phyloP scores from a whole-genome alignment of 2,797 vertebrate genomes.

The Sitta carolinensis region DNA sequence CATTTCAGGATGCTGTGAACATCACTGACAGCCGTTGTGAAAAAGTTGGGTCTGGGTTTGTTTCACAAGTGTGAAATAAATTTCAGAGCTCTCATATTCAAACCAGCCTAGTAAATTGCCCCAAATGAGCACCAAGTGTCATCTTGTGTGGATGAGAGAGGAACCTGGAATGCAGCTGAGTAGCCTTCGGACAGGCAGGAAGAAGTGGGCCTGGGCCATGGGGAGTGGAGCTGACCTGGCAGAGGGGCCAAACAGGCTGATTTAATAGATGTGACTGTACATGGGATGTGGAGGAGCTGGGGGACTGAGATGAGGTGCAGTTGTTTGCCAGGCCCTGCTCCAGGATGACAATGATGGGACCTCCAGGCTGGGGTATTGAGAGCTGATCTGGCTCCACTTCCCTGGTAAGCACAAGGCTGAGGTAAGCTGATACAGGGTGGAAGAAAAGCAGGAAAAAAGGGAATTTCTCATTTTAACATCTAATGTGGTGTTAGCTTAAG shows the following conservation, averaged over 20 bases:
- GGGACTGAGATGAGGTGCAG: neutral
- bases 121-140: neutral
- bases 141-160: neutral
- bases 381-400: neutral
- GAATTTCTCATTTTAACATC: neutral
- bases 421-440: neutral
- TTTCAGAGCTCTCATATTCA: neutral
- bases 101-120: neutral
- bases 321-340: neutral
- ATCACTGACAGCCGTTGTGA: neutral
- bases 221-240: neutral
- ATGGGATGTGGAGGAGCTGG: neutral
- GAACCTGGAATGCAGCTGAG: neutral
- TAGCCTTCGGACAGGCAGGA: neutral
- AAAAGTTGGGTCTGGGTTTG: neutral
- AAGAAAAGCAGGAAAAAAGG: neutral
- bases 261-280: neutral
- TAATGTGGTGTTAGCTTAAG: neutral
- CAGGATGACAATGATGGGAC: neutral
- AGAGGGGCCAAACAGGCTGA: neutral
- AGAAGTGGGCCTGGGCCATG: neutral
- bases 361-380: rapidly evolving
- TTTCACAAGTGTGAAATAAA: neutral
- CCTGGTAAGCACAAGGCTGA: neutral
- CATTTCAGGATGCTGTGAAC: neutral